phyloP scores from a whole-genome alignment of 2,888 invertebrate genomes.

The Brachypalpus laphriformis region DNA sequence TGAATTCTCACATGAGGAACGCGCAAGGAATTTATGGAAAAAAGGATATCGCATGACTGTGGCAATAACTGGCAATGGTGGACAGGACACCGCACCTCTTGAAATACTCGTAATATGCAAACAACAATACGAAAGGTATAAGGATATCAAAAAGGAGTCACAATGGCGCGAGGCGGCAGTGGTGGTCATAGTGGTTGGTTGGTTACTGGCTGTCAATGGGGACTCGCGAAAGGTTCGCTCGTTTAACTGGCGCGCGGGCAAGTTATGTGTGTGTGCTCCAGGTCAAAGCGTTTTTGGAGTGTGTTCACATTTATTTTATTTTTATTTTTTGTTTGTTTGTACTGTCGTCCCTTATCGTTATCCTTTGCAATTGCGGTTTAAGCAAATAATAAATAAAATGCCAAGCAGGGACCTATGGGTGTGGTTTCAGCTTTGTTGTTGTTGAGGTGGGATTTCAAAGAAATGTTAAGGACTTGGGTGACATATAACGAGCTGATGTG shows the following conservation, averaged over 20 bases:
- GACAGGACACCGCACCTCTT: constrained; percentile 58
- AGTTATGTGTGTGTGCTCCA: constrained; percentile 17
- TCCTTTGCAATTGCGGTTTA: constrained; percentile 57
- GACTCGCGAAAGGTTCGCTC: not conserved
- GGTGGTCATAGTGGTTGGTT: constrained; percentile 8
- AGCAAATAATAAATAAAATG: constrained; percentile 52
- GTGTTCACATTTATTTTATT: constrained; percentile 49
- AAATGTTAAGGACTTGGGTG: too few relatives aligned
- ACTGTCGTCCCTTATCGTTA: constrained; percentile 52
- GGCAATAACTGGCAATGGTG: constrained; percentile 59
- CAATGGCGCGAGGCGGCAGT: constrained; percentile 29
- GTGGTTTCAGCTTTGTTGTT: constrained; percentile 40
- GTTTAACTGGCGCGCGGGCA: not conserved
- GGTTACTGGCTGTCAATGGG: constrained; percentile 42
- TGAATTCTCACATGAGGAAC: constrained; percentile 64
- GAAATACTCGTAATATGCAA: constrained; percentile 65
- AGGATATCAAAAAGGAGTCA: constrained; percentile 33
- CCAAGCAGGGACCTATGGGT: constrained; percentile 14
- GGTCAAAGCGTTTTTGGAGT: constrained; percentile 47
- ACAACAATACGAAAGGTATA: constrained; percentile 55
- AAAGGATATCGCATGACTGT: constrained; percentile 72
- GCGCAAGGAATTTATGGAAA: constrained; percentile 66
- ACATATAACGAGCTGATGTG: too few relatives aligned
- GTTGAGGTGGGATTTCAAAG: not conserved
- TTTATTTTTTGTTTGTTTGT: constrained; percentile 34